A percentile compares a stretch with the other conserved stretches of the same genome.
Conservation (phyloP, 1,140 invertebrate genomes). For the Drosophila pandora region DNA sequence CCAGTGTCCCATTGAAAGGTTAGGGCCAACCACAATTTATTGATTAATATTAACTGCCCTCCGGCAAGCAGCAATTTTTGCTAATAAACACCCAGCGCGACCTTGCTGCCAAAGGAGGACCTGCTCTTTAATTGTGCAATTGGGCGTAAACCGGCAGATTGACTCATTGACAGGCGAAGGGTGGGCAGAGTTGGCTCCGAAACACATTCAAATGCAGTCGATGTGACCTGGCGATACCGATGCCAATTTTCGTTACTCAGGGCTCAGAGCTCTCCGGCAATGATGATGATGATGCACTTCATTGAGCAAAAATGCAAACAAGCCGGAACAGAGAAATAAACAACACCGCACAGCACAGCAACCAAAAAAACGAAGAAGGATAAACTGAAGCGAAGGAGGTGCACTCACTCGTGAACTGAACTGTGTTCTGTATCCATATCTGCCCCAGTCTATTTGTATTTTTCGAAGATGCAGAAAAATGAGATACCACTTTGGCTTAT, state of each 20-base stretch:
- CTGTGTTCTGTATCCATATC: constrained; percentile 33
- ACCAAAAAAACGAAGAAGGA: constrained; percentile 15
- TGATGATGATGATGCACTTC: constrained; percentile 61
- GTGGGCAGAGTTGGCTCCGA: no score
- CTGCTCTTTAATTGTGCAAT: constrained; percentile 70
- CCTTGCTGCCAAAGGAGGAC: constrained; percentile 54
- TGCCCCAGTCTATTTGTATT: constrained; percentile 37
- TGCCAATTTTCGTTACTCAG: constrained; percentile 37
- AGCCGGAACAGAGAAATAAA: constrained; percentile 35
- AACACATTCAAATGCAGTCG: constrained; percentile 28
- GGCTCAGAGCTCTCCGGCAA: constrained; percentile 1
- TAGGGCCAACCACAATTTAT: constrained; percentile 60
- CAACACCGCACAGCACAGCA: constrained; percentile 20
- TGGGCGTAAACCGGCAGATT: constrained; percentile 49
- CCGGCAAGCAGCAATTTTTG: constrained; percentile 45
- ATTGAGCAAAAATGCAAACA: constrained; percentile 65
- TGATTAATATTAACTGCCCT: constrained; percentile 74
- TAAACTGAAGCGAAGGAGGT: constrained; percentile 17
- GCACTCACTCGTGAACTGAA: constrained; percentile 28
- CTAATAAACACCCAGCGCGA: constrained; percentile 58
- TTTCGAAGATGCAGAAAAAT: constrained; percentile 17
- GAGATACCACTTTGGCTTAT: constrained; percentile 12
- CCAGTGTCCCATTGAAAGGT: constrained; percentile 46
- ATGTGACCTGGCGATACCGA: constrained; percentile 31
- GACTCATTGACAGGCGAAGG: constrained; percentile 43